Base-by-base conservation (phyloP, 2,797 vertebrate genomes). In the Rhinella marina region DNA sequence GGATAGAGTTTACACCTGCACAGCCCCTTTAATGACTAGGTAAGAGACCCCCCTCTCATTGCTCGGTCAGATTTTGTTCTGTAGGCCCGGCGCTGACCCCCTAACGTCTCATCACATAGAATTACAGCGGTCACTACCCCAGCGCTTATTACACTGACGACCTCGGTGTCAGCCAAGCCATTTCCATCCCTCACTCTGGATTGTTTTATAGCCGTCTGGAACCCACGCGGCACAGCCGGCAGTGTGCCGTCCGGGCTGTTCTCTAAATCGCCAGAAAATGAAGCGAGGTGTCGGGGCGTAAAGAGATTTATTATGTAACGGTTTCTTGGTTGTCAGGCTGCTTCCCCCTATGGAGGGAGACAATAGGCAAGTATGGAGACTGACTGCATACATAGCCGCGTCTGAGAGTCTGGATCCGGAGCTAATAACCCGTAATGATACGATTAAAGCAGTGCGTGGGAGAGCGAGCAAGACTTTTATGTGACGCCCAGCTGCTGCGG, bases 141-240 rank as follows among this genome's bases (percentile, higher is more conserved):
- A 41, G 10, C 13, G 56, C 54, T 62, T 76, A 85, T 85, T 61
- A 85, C 54, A 76, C 72, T 11, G 77, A 48, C 17, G 70, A 77
- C 83, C 72, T 85, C 0, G 1, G n/a, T 85, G 83, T 85, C 83
- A 77, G 72, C 8, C 48, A 17, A 50, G 48, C 7, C 6, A 64
- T 64, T 61, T n/a, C 62, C n/a, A 52, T 85, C 32, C 56, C 14
- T 73, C 59, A 50, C 57, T 85, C 64, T 85, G 32, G 32, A 77
- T 52, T 82, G 81, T 54, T 85, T 84, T 32, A 59, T 29, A 11
- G 68, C 16, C 12, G 29, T 6, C 70, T 25, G 80, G 56, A 50
- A 21, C 32, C 72, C 14, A 56, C 41, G 12, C 3, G 19, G 66
- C 54, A 73, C 70, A 75, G 52, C 68, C 16, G 29, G 29, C 68